Base-by-base conservation (phyloP, 2,797 vertebrate species). In the Megalops cyprinoides region DNA sequence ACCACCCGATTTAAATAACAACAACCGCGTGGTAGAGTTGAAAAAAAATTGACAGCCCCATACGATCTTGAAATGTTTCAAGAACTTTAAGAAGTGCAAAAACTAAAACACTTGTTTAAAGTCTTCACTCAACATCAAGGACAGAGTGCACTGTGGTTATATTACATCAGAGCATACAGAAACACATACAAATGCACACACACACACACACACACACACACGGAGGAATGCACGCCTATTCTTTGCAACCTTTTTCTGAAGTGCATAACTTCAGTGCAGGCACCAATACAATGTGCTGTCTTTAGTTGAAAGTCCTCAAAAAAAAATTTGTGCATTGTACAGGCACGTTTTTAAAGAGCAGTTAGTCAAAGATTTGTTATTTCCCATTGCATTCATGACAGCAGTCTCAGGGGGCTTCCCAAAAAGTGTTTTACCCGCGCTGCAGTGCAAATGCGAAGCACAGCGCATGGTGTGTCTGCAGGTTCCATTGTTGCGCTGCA, bases 361-460 rank as follows among this genome's bases (percentile, higher is more conserved):
- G n/a, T n/a, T n/a, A n/a, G n/a, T n/a, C n/a, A n/a, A n/a, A n/a
- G n/a, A n/a, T n/a, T n/a, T n/a, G n/a, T n/a, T n/a, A n/a, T n/a
- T n/a, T n/a, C n/a, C n/a, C n/a, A n/a, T n/a, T n/a, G n/a, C n/a
- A n/a, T n/a, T n/a, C n/a, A n/a, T n/a, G n/a, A n/a, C n/a, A n/a
- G n/a, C n/a, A n/a, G n/a, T n/a, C n/a, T n/a, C n/a, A n/a, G n/a
- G n/a, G n/a, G n/a, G n/a, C n/a, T n/a, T n/a, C n/a, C n/a, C n/a
- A n/a, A n/a, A n/a, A n/a, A n/a, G n/a, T n/a, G n/a, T n/a, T n/a
- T n/a, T n/a, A n/a, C n/a, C n/a, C n/a, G n/a, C n/a, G 74, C 80
- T 87, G 86, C 86, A 84, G 18, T 81, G 87, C 87, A 89, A 90
- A 92, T 91, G 92, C 91, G 84, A 87, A 84, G 79, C 83, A 51